Conservation (phyloP, 2,888 invertebrate species). For the Nephrotoma appendiculata region DNA sequence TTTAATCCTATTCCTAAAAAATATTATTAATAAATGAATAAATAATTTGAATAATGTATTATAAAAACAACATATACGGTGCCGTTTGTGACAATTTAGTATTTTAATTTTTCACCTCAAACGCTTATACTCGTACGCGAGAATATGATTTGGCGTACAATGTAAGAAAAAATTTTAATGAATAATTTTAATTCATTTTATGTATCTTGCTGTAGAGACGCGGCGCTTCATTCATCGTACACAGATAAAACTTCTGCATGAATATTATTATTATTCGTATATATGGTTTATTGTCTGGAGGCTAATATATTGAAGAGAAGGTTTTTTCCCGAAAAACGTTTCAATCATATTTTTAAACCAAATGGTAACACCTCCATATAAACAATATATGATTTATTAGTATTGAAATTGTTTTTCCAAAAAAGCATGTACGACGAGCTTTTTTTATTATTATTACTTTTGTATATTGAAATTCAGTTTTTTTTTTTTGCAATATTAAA, state of each 20-base stretch:
- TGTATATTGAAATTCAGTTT: background rate
- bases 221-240: background rate
- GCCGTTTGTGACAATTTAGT: background rate
- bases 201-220: background rate
- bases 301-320: background rate
- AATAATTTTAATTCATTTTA: background rate
- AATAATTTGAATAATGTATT: background rate
- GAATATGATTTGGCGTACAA: background rate
- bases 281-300: background rate
- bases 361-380: background rate
- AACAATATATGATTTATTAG: background rate
- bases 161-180: background rate
- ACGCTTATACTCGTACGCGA: background rate
- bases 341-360: background rate
- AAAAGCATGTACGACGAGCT: background rate
- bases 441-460: background rate
- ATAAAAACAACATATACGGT: background rate
- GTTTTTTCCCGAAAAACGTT: background rate
- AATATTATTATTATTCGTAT: background rate
- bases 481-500: background rate
- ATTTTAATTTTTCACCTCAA: background rate
- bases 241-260: background rate
- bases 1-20: background rate
- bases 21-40: background rate
- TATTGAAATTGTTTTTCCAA: background rate